Conservation (phyloP, 2,113 vertebrate genomes). For the Nothoprocta pentlandii region DNA sequence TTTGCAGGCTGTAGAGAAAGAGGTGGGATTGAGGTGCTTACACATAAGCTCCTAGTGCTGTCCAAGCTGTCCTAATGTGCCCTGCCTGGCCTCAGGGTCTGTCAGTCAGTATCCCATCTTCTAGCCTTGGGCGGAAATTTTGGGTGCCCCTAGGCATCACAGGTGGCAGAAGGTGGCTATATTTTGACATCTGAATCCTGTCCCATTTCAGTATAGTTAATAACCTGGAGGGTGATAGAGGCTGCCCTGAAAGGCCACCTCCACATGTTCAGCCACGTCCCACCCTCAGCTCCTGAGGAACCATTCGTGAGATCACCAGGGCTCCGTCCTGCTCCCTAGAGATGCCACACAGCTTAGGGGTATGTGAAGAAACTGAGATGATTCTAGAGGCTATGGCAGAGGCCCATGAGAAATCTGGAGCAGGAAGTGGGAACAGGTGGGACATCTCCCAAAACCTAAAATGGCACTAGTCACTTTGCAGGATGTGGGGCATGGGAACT, state of each 20-base stretch:
- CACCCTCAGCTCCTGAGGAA: background rate
- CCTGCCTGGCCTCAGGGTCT: background rate
- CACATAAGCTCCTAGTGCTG: background rate
- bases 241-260: background rate
- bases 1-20: background rate
- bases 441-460: background rate
- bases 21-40: background rate
- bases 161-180: background rate
- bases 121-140: background rate
- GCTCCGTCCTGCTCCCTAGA: background rate
- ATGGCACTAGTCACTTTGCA: background rate
- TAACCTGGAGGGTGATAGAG: background rate
- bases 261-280: background rate
- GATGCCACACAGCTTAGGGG: background rate
- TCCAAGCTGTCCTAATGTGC: background rate
- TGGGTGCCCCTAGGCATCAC: background rate
- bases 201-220: background rate
- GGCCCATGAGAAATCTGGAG: background rate
- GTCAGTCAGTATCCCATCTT: background rate
- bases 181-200: background rate
- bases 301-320: rapidly evolving
- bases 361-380: background rate
- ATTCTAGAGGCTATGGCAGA: background rate
- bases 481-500: background rate
- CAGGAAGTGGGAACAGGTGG: background rate